Percentiles rank a stretch among this genome's conserved stretches.
Evolutionary conservation across 1,140 invertebrate species (phyloP).

Genomic region (Uloborus diversus): DNA sequence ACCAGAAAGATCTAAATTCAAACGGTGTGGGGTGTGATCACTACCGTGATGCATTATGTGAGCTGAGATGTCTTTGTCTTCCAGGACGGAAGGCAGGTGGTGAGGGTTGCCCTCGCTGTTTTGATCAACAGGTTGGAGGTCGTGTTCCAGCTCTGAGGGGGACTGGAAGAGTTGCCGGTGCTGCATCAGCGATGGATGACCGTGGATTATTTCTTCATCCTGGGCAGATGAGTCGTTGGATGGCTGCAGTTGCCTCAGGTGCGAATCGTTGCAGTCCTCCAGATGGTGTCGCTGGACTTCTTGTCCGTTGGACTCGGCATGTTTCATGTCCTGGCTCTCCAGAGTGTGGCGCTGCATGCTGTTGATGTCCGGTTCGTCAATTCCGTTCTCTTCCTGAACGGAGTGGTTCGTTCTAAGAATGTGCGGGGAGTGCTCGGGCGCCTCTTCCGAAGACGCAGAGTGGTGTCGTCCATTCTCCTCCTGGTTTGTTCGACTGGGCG

Average conservation of each 20-base stretch:
- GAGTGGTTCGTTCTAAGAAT: slow-evolving; percentile 11
- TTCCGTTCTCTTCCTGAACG: not conserved
- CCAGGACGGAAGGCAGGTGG: not conserved
- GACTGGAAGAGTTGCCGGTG: slow-evolving; percentile 29
- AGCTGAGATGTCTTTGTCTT: not conserved
- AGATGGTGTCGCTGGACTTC: not conserved
- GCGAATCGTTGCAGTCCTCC: not conserved
- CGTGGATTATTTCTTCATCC: not conserved
- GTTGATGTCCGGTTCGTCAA: not conserved
- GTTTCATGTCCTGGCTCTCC: not conserved
- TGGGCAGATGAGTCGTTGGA: not conserved
- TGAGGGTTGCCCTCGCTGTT: not conserved
- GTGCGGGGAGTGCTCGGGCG: not conserved
- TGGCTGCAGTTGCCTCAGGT: slow-evolving; percentile 12
- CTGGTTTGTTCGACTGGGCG: not conserved
- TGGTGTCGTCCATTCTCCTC: not conserved
- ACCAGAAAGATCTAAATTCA: slow-evolving; percentile 18
- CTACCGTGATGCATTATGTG: slow-evolving; percentile 24
- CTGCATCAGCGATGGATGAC: slow-evolving; percentile 1
- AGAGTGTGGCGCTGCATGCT: not conserved
- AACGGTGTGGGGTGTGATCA: not conserved
- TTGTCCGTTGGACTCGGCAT: not conserved
- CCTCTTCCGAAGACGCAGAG: not conserved
- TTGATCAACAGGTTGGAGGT: slow-evolving; percentile 1
- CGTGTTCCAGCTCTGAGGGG: not conserved